Conservation (phyloP, 30 jellyfish, hydroid and myxozoan genomes). For the Hydra vulgaris region DNA sequence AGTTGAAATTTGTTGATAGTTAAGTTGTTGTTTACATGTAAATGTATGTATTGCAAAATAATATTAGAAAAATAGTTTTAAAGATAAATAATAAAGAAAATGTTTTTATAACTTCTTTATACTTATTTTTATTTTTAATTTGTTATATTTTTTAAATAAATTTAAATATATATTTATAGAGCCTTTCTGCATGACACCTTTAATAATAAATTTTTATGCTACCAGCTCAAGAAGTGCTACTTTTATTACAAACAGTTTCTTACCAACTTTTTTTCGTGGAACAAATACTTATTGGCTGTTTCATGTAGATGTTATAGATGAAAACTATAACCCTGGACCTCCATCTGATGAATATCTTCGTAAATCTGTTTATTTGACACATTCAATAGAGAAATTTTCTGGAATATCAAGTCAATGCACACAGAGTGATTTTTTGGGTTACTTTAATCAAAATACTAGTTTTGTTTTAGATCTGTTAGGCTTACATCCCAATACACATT, state of each 20-base stretch:
- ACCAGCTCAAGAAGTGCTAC: neutral
- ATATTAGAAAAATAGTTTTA: neutral
- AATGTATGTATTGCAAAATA: too few species aligned
- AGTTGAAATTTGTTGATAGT: too few species aligned
- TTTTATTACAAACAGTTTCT: neutral
- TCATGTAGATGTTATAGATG: neutral
- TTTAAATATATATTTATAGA: neutral
- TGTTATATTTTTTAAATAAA: neutral
- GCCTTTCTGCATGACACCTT: neutral
- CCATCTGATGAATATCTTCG: slow-evolving; percentile 3
- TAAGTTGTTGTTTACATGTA: too few species aligned
- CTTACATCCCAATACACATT: neutral
- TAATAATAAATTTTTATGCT: neutral
- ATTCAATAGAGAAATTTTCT: neutral
- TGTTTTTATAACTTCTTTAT: neutral
- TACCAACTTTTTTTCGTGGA: slow-evolving; percentile 2
- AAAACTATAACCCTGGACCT: neutral
- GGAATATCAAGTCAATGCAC: neutral
- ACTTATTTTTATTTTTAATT: too few species aligned
- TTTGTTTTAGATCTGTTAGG: neutral
- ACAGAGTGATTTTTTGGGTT: neutral
- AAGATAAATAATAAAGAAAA: neutral
- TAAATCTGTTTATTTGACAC: neutral
- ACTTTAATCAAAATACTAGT: neutral
- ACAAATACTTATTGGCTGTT: neutral